Base-by-base conservation (phyloP, 2,797 vertebrate species). In the Chlorospingus semifuscus region DNA sequence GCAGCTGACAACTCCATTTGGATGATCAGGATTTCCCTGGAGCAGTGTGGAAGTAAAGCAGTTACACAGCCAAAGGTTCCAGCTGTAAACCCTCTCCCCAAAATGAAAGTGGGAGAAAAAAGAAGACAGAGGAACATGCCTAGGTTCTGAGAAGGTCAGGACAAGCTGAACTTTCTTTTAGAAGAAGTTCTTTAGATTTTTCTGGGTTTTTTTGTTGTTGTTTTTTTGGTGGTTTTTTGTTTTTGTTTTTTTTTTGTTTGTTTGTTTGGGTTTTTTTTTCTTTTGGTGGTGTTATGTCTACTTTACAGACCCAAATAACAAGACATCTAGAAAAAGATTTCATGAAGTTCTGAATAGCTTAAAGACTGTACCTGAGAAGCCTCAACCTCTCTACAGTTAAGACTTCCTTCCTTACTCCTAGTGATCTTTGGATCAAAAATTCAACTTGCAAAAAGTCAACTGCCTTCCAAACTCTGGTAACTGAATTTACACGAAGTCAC, bases 301-400 rank as follows among this genome's bases (percentile, higher is more conserved):
- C 16, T 85, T 60, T 29, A 34, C 2, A 13, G 10, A 78, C 8
- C 2, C 29, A 46, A 0, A 0, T 37, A 56, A 85, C 12, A 59
- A 6, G 32, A 41, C 10, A 63, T 3, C 9, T 30, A 61, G 42
- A 72, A 39, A 57, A 37, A 72, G 27, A 82, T 41, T 57, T 84
- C 30, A 50, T 30, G 4, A 46, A 46, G 12, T 70, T 80, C 34
- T 14, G 30, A 44, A 1, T 44, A 84, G 26, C 55, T 41, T 71
- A 46, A 74, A 71, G 34, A 22, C 4, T 36, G 56, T 9, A 59
- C 22, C 29, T 22, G 21, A 65, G 61, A 82, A 87, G 26, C 11
- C 53, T 69, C 42, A 76, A 20, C 15, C 19, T 53, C 23, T 46
- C 15, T 10, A 56, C 23, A 64, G 14, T 18, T 24, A 84, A 78